Evolutionary conservation across 1,140 invertebrate species (phyloP), one percentile per base, ranked within the genome.

Genomic region (Ruditapes philippinarum): DNA sequence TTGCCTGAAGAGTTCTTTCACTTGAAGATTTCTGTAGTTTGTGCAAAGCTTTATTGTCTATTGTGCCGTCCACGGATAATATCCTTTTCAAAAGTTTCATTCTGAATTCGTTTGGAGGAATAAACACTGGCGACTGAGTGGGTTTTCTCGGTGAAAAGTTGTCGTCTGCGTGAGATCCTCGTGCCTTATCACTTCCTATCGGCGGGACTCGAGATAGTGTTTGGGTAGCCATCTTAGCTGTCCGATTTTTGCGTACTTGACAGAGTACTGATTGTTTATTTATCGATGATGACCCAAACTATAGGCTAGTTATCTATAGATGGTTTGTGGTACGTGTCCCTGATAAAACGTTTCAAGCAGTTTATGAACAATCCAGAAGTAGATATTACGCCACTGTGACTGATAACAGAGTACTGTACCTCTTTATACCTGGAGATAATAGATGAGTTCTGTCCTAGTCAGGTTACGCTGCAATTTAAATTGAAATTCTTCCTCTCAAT

Each of bases 51-150:
- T 79, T 87, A n/a, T 65, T 87, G 57, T 87, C 84, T n/a, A 87
- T 87, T 45, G 73, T 87, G 28, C 84, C 84, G 49, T 87, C 84
- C 40, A 87, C 84, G n/a, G 84, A 87, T 38, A 87, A 60, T 57
- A 87, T 87, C 36, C 84, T 51, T 36, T 79, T 87, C 36, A 87
- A 33, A 4, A 87, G 31, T 49, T 87, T 87, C 84, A 87, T 87
- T 42, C 74, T 87, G 84, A 87, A 87, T 31, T 87, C 84, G 65
- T 87, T 87, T 31, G 84, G 84, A 14, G 84, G 84, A 65, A 87
- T 79, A 65, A 62, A 87, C 73, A 87, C 57, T 45, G 84, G 84
- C 5, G 70, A 76, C 33, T 57, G 45, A 3, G 83, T 49, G 28
- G 38, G 70, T 70, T 57, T 76, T 19, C 73, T 38, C 33, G 82